A percentile compares a stretch with the other conserved stretches of the same genome.
Conservation (phyloP, 35 echinoderm and acorn worm genomes). For the Hemicentrotus pulcherrimus region DNA sequence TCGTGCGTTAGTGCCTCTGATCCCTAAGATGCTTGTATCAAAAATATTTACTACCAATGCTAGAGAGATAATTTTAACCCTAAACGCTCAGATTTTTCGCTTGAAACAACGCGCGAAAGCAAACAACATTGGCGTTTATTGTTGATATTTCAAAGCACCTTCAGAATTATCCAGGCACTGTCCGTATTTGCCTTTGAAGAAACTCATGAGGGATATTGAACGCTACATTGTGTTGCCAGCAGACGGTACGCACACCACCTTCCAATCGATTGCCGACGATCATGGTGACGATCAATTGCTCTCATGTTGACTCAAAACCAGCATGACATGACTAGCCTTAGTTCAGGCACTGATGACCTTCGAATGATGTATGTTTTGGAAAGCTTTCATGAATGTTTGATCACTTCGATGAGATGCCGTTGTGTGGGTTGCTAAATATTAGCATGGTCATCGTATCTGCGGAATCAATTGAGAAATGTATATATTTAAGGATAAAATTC, state of each 20-base stretch:
- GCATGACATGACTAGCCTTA: not conserved
- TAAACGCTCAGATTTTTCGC: not conserved
- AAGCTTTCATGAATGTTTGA: not conserved
- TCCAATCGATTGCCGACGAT: not conserved
- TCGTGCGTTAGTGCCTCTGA: too few relatives aligned
- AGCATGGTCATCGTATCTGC: not conserved
- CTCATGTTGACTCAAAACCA: slow-evolving; percentile 2
- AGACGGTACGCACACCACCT: not conserved
- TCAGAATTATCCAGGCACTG: not conserved
- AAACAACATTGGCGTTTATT: not conserved
- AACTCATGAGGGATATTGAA: not conserved
- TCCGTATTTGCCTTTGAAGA: not conserved
- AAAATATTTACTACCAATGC: not conserved
- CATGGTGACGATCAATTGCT: not conserved
- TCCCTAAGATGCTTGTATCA: too few relatives aligned
- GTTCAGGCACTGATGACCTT: not conserved
- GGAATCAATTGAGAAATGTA: not conserved
- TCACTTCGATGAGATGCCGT: not conserved
- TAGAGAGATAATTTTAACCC: not conserved
- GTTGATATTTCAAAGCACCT: not conserved
- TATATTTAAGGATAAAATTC: not conserved
- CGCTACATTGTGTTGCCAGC: not conserved
- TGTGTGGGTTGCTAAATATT: not conserved
- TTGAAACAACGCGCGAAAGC: not conserved
- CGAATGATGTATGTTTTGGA: not conserved